Evolutionary conservation across 64 coral and sea anemone species (phyloP).

Genomic region (Pocillopora verrucosa): DNA sequence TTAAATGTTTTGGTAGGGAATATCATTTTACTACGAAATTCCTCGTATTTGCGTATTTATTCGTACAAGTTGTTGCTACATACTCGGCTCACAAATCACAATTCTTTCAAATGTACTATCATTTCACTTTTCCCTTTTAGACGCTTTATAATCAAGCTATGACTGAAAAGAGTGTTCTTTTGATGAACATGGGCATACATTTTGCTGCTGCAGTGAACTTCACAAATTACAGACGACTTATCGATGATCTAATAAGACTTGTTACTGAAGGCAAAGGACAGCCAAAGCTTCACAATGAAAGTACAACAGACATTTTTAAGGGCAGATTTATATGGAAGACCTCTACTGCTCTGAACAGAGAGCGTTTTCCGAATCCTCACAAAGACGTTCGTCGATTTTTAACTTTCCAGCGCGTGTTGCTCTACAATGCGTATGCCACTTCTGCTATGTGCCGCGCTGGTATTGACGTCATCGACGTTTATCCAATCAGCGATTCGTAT

Average conservation of each 20-base stretch:
- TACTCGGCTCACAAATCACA: background rate
- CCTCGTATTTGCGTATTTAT: too few relatives aligned
- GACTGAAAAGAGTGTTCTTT: constrained; percentile 68
- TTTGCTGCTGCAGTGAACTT: constrained; percentile 82
- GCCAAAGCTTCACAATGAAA: background rate
- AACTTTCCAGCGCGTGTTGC: constrained; percentile 66
- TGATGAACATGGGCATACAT: constrained; percentile 81
- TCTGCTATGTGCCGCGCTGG: constrained; percentile 83
- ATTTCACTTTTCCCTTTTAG: constrained; percentile 6
- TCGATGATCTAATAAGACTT: constrained; percentile 54
- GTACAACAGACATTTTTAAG: constrained; percentile 20
- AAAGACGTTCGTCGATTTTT: constrained; percentile 86
- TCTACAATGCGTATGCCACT: constrained; percentile 86
- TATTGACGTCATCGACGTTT: constrained; percentile 77
- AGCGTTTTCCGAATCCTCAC: constrained; percentile 74
- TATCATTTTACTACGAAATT: too few relatives aligned
- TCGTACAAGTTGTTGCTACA: too few relatives aligned
- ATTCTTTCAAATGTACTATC: background rate
- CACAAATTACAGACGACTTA: constrained; percentile 67
- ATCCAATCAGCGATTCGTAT: constrained; percentile 82
- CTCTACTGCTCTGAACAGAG: constrained; percentile 72
- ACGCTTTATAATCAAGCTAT: constrained; percentile 56
- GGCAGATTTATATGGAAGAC: constrained; percentile 78
- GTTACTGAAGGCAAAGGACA: constrained; percentile 6
- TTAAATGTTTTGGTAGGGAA: too few relatives aligned